Evolutionary conservation across 2,888 invertebrate species (phyloP).

Genomic region (Dione vanillae): DNA sequence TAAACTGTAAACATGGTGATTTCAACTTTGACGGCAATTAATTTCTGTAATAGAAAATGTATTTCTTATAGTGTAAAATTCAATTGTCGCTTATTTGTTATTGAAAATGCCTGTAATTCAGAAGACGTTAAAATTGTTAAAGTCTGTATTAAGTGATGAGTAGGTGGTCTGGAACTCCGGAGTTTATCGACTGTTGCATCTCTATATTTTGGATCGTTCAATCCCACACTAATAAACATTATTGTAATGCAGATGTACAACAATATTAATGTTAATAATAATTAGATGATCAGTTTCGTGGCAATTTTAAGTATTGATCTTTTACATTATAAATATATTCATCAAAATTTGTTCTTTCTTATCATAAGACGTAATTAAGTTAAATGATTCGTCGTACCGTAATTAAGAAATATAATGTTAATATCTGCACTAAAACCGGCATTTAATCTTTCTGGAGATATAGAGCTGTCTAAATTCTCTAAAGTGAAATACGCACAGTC

Average conservation of each 20-base stretch:
- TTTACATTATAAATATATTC: neutral
- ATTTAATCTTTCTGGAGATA: slow-evolving; percentile 37
- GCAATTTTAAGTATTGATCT: neutral
- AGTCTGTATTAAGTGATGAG: slow-evolving; percentile 61
- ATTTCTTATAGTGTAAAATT: neutral
- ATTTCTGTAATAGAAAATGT: slow-evolving; percentile 54
- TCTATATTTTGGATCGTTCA: slow-evolving; percentile 53
- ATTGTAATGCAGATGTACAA: neutral
- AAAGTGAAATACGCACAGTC: slow-evolving; percentile 37
- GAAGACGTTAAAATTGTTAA: slow-evolving; percentile 49
- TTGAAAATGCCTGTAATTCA: slow-evolving; percentile 29
- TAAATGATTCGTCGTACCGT: neutral
- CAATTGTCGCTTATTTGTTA: slow-evolving; percentile 33
- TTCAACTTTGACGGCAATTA: slow-evolving; percentile 54
- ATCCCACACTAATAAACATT: slow-evolving; percentile 41
- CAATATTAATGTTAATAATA: no score
- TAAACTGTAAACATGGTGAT: slow-evolving; percentile 56
- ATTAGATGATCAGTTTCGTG: no score
- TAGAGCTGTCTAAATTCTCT: slow-evolving; percentile 41
- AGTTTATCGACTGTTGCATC: slow-evolving; percentile 77
- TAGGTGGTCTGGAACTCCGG: slow-evolving; percentile 61
- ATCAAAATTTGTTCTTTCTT: neutral
- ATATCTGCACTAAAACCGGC: slow-evolving; percentile 16
- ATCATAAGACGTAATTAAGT: neutral
- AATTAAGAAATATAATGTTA: slow-evolving; percentile 24